Conservation (phyloP, 2,888 invertebrate species). For the Himalopsyche tibetana region DNA sequence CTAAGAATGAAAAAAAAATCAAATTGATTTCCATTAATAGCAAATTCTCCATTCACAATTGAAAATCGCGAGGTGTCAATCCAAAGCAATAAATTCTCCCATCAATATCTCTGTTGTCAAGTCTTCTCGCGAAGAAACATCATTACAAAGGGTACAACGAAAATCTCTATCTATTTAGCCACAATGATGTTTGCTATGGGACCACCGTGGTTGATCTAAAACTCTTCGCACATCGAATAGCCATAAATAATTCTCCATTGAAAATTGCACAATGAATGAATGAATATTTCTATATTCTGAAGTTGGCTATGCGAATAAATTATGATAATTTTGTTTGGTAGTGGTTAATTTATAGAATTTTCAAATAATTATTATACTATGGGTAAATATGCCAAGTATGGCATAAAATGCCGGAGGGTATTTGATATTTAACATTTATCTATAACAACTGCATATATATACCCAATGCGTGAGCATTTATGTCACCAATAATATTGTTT, state of each 20-base stretch:
- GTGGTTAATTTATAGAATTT: constrained; percentile 19
- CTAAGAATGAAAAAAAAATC: background rate
- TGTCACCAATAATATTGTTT: no score
- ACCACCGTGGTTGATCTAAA: constrained; percentile 60
- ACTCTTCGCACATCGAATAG: constrained; percentile 49
- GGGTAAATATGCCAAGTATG: background rate
- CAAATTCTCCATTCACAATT: constrained; percentile 8
- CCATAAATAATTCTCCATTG: constrained; percentile 57
- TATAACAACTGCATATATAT: no score
- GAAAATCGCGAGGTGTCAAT: constrained; percentile 58
- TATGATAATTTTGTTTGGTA: background rate
- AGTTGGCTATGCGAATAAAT: constrained; percentile 35
- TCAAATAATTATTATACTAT: background rate
- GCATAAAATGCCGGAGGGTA: no score
- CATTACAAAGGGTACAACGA: constrained; percentile 50
- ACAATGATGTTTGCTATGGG: constrained; percentile 46
- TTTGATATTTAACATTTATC: no score
- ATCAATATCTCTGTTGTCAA: constrained; percentile 54
- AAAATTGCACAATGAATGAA: constrained; percentile 51
- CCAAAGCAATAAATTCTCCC: constrained; percentile 61
- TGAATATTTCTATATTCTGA: constrained; percentile 29
- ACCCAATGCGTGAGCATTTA: no score
- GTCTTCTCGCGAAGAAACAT: constrained; percentile 48
- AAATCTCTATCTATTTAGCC: constrained; percentile 40
- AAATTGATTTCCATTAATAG: constrained; percentile 8